Evolutionary conservation across 92 coral and sea anemone genomes (phyloP), one percentile per base, ranked within the genome.

Genomic region (Scolanthus callimorphus): DNA sequence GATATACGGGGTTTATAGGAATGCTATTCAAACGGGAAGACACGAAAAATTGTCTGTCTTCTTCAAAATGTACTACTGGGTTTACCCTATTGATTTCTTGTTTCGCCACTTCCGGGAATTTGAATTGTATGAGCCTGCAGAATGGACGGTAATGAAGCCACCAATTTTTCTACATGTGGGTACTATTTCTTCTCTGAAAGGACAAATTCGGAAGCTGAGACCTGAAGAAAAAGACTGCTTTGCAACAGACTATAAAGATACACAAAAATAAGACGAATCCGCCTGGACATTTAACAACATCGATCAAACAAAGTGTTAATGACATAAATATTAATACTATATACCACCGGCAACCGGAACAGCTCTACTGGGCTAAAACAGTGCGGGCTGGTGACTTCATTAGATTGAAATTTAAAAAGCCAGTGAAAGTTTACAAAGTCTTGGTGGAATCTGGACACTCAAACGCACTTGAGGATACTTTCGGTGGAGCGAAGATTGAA

Each of bases 1-100:
- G 84, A 24, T 45, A 72, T 0, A 49, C 83, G 19, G 92, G 92
- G 0, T 85, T 85, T 28, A 80, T 85, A 51, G 92, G 92, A 1
- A 73, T 79, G 79, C 59, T 85, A 28, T 85, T 71, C 60, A 58
- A 65, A 17, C 15, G 72, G 3, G 24, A 70, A 2, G 71, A 60
- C 31, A 39, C 77, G 9, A 68, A 62, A 63, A 63, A 8, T 62
- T 85, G 1, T 59, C 91, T 31, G 10, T 31, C 30, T 85, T 79
- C 53, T 61, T 79, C 1, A 68, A 53, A 39, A 85, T 74, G 71
- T 85, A 85, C 49, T 79, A 62, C 49, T 85, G 91, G 91, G 59
- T 79, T 27, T 73, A 49, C 49, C 91, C 91, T 17, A 79, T 85
- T 3, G 91, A 85, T 41, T 39, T 85, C 20, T 29, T 85, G 41